A percentile compares a stretch with the other conserved stretches of the same genome.
These are phyloP conservation scores for Drosophila cardini DNA, from an alignment of 1,140 invertebrate species.

Conservation along the genomic window DNA sequence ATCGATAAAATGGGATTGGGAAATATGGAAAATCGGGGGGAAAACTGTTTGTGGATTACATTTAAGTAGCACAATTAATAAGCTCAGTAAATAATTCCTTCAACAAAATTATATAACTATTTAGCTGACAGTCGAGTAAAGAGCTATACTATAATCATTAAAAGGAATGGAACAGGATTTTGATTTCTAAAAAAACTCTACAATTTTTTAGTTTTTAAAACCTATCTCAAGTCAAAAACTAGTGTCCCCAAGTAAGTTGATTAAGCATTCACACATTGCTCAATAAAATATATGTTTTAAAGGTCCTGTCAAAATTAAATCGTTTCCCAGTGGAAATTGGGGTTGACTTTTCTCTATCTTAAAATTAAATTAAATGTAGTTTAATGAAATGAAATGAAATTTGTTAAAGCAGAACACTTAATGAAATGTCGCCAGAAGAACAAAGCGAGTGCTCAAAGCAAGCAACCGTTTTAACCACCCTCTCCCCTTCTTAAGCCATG, in stretches of 20 bases:
- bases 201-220: too few relatives aligned
- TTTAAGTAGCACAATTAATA: not conserved
- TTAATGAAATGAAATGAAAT: slow-evolving; percentile 30
- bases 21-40: too few relatives aligned
- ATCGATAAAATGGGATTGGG: not conserved
- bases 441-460: slow-evolving; percentile 35
- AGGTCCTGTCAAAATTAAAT: not conserved
- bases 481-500: not conserved
- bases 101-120: too few relatives aligned
- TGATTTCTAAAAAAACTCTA: too few relatives aligned
- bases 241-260: too few relatives aligned
- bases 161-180: too few relatives aligned
- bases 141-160: too few relatives aligned
- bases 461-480: not conserved
- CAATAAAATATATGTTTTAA: not conserved
- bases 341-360: not conserved
- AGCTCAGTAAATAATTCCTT: too few relatives aligned
- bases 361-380: not conserved
- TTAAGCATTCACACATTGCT: not conserved
- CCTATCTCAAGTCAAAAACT: too few relatives aligned
- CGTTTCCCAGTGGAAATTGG: not conserved
- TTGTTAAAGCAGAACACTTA: slow-evolving; percentile 26
- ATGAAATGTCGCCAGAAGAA: slow-evolving; percentile 29
- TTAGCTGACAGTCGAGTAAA: too few relatives aligned
- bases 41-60: too few relatives aligned